Evolutionary conservation across 2,113 vertebrate species (phyloP), one percentile per base, ranked within the genome.

Genomic region (Amphiprion ocellaris): DNA sequence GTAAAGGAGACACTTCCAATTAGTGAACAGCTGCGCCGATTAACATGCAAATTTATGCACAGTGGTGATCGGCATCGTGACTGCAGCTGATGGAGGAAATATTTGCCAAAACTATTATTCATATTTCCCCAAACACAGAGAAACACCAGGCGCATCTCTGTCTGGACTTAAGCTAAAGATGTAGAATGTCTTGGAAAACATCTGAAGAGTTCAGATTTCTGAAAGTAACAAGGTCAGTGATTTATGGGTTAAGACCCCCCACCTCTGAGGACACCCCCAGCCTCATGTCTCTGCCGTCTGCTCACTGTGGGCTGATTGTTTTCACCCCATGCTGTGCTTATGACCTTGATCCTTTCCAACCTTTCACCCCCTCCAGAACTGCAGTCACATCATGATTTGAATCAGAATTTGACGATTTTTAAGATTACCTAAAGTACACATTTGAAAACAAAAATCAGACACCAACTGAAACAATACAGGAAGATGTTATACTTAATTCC

Each of bases 41-140:
- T 85, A 67, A 33, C 39, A 83, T 87, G 86, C 53, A 81, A 82
- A 90, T 88, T 5, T 85, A 81, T 84, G 70, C 73, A n/a, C n/a
- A 4, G 54, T 12, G 55, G 26, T 2, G 21, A 67, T 23, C 46
- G 24, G 10, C 39, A n/a, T 67, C 17, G 24, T 67, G 77, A 65
- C 67, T 39, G 55, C 52, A 69, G 33, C 54, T 70, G 44, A 78
- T 70, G 55, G 17, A 55, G 23, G 14, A 55, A 44, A 46, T 50
- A 55, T 63, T 23, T 19, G 16, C 3, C 23, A 56, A 5, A 19
- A 10, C 55, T 69, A 21, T 24, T 30, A 0, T n/a, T 77, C 24
- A 30, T 30, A 30, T 30, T 30, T 30, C 30, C 30, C 30, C 30
- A 60, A 10, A 72, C 15, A 30, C 50, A 41, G 33, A 59, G 1